Conservation (phyloP, 1,140 invertebrate genomes). For the Triops longicaudatus region DNA sequence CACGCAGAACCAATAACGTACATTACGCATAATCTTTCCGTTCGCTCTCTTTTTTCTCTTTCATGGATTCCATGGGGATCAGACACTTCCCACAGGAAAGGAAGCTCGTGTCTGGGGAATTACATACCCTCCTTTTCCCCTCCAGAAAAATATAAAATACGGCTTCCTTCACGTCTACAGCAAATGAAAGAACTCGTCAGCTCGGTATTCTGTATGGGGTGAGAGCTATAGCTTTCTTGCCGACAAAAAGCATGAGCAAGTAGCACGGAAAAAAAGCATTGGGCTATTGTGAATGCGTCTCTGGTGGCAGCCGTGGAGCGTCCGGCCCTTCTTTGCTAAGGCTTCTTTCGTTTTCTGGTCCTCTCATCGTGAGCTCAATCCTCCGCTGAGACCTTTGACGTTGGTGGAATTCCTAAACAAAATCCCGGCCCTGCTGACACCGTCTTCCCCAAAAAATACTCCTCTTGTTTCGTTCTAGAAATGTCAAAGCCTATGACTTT, state of each 20-base stretch:
- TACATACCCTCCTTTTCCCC: background rate
- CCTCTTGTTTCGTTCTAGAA: no score
- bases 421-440: background rate
- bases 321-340: background rate
- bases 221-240: background rate
- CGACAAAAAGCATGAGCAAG: background rate
- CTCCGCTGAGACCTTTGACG: background rate
- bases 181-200: constrained; percentile 9
- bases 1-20: background rate
- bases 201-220: background rate
- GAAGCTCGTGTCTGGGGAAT: background rate
- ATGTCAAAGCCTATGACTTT: no score
- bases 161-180: background rate
- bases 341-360: background rate
- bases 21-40: background rate
- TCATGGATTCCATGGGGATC: background rate
- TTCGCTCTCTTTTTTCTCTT: background rate
- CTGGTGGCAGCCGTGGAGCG: background rate
- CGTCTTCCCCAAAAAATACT: background rate
- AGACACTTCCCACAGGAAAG: background rate
- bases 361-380: background rate
- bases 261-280: background rate
- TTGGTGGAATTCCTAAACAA: background rate
- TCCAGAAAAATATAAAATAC: background rate
- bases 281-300: background rate